Evolutionary conservation across 1,140 invertebrate species (phyloP).

Genomic region (Bombus haemorrhoidalis): DNA sequence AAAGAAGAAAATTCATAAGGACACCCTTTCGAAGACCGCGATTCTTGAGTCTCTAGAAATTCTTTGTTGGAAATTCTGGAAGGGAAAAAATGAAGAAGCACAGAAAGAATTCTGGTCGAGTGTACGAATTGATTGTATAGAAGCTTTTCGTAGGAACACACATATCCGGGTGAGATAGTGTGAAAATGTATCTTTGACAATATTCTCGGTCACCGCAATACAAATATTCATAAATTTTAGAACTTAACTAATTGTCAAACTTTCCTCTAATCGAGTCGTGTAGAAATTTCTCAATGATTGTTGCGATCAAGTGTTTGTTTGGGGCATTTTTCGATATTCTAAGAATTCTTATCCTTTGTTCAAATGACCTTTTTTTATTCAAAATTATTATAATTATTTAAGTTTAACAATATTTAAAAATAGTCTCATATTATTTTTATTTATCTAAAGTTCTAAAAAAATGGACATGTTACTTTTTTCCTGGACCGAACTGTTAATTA

Average conservation of each 20-base stretch:
- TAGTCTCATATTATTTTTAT: no score
- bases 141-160: slow-evolving; percentile 49
- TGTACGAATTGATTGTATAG: slow-evolving; percentile 10
- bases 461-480: no score
- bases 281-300: background rate
- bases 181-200: slow-evolving; percentile 25
- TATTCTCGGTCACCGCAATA: background rate
- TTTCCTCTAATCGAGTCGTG: background rate
- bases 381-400: background rate
- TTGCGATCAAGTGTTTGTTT: background rate
- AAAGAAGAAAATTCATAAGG: background rate
- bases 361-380: background rate
- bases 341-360: background rate
- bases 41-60: background rate
- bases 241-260: background rate
- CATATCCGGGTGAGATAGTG: slow-evolving; percentile 58
- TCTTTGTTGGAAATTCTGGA: background rate
- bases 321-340: background rate
- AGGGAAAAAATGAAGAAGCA: background rate
- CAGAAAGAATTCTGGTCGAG: background rate
- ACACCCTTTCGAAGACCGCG: background rate
- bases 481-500: no score
- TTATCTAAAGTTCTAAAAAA: no score
- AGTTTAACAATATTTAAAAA: background rate
- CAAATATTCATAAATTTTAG: background rate